Percentiles rank a stretch among this genome's conserved stretches.
Evolutionary conservation across 2,113 vertebrate genomes (phyloP).

Genomic region (Rhinolophus ferrumequinum): DNA sequence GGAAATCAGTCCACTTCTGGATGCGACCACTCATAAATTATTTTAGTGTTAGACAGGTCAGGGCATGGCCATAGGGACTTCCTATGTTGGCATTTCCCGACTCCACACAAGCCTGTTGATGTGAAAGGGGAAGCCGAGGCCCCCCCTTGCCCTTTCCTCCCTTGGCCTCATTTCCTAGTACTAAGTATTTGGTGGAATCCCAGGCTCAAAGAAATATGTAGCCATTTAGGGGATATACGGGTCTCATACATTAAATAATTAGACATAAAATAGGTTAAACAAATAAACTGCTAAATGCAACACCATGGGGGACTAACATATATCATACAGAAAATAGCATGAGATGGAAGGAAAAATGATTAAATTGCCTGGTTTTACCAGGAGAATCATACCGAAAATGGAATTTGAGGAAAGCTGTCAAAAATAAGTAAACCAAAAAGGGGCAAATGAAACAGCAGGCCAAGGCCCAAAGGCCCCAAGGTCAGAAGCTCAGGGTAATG

Average conservation of each 20-base stretch:
- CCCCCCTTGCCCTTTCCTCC: background rate
- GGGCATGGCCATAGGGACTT: background rate
- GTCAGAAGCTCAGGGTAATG: background rate
- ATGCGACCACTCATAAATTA: background rate
- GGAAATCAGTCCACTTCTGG: background rate
- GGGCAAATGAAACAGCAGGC: fast-evolving
- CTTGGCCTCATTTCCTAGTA: background rate
- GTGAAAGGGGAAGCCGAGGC: background rate
- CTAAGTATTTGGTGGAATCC: background rate
- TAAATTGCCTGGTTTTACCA: background rate
- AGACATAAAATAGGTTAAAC: background rate
- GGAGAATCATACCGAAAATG: background rate
- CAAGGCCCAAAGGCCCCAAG: background rate
- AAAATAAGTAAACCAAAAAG: background rate
- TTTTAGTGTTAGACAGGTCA: background rate
- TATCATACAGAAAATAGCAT: background rate
- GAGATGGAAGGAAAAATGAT: background rate
- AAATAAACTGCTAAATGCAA: background rate
- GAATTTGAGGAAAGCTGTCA: background rate
- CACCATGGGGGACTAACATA: background rate
- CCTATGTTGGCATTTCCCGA: background rate
- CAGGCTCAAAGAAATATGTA: background rate
- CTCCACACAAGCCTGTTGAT: background rate
- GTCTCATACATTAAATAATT: background rate
- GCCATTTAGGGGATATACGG: background rate